phyloP scores from a whole-genome alignment of 1,140 invertebrate species.

The Phocides pigmalion region DNA sequence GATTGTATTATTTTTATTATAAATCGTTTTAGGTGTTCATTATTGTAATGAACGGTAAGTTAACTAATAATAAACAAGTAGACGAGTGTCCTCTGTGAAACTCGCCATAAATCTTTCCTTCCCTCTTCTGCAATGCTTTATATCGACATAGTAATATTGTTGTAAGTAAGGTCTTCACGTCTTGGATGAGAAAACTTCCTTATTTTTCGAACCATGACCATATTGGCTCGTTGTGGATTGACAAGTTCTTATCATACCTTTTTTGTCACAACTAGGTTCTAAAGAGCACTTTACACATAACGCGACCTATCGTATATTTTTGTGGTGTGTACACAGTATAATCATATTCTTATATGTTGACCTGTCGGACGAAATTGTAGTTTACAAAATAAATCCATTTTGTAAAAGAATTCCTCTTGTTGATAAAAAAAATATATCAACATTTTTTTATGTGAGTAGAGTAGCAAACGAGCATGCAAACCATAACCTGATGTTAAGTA shows the following conservation, averaged over 20 bases:
- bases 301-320: neutral
- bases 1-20: too few species aligned
- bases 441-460: too few species aligned
- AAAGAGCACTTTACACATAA: neutral
- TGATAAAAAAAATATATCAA: too few species aligned
- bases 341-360: too few species aligned
- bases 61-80: neutral
- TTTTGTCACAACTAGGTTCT: neutral
- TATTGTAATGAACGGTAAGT: too few species aligned
- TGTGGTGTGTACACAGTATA: too few species aligned
- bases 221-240: neutral
- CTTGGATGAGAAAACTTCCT: neutral
- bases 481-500: too few species aligned
- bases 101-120: neutral
- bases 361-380: too few species aligned
- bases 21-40: too few species aligned
- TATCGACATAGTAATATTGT: neutral
- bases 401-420: too few species aligned
- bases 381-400: too few species aligned
- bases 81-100: neutral
- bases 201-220: conserved; percentile 2
- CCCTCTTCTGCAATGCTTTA: neutral
- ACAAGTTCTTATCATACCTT: conserved; percentile 9
- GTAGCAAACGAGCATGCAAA: too few species aligned
- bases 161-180: neutral